Conservation (phyloP, 2,113 vertebrate genomes). For the Pteropus alecto region DNA sequence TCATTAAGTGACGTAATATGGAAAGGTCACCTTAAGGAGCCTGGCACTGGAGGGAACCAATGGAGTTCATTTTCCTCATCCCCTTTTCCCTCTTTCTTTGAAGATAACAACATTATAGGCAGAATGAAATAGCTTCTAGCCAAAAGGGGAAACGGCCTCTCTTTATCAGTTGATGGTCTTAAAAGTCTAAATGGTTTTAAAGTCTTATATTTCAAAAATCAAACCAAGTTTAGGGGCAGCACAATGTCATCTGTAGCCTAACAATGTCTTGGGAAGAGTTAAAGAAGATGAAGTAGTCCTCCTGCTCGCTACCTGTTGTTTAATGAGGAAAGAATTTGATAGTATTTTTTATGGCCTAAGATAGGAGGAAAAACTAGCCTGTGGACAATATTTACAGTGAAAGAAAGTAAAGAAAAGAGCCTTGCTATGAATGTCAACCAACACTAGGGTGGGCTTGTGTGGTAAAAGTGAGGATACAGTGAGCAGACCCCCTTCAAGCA, state of each 20-base stretch:
- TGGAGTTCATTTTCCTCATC: neutral
- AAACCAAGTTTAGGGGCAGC: neutral
- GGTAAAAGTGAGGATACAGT: neutral
- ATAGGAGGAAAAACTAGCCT: neutral
- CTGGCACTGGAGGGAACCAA: neutral
- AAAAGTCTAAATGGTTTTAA: neutral
- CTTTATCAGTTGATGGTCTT: neutral
- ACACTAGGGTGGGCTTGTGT: neutral
- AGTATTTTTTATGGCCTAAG: neutral
- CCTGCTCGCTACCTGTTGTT: neutral
- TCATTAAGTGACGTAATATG: neutral
- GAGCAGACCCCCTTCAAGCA: neutral
- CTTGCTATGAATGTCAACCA: neutral
- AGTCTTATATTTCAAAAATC: neutral
- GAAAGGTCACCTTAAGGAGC: neutral
- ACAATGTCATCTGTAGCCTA: neutral
- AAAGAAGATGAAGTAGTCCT: neutral
- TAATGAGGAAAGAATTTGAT: neutral
- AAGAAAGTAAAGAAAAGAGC: neutral
- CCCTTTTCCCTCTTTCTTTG: neutral
- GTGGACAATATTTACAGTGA: neutral
- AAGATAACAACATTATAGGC: neutral
- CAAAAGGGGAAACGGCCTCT: neutral
- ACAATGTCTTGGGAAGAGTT: neutral
- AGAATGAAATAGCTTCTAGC: neutral